Evolutionary conservation across 2,113 vertebrate species (phyloP), one percentile per base, ranked within the genome.

Genomic region (Solea solea): DNA sequence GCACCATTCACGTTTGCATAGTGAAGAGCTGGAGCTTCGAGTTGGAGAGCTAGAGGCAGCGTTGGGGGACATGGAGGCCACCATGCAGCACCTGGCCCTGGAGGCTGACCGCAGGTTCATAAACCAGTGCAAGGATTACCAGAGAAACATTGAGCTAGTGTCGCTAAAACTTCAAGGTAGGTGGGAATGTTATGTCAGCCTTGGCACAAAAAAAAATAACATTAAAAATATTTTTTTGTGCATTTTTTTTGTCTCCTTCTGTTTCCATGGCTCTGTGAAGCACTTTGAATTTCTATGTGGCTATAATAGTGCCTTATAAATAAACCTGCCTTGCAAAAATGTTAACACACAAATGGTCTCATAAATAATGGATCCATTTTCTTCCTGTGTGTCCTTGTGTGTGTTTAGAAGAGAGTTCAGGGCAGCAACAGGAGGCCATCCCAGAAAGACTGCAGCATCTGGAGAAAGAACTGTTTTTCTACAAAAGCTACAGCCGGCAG

Each of bases 401-500:
- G 60, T 78, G 25, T 77, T 45, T 86, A 97, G 96, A 95, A 54
- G 89, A 90, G 74, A 49, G 63, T 72, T 72, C 86, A 69, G 65
- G 71, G 83, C 92, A 95, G 83, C 81, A 82, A 27, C 78, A 92
- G 51, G 93, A 93, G 83, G 67, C 6, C 1, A 86, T 92, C 55
- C 93, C 95, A 87, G 85, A 88, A n/a, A 95, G 93, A 90, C 83
- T 96, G 27, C 94, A 96, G 76, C 90, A 94, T 74, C 82, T 97
- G 75, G 95, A 97, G 91, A 97, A 94, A 85, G 95, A 98, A 49
- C 92, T 97, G 69, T 95, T 95, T 86, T 97, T 95, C 91, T 97
- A 97, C 86, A 97, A 97, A 92, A 96, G 93, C 92, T 95, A 91
- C n/a, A 95, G 93, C 63, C 93, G 95, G 52, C 94, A 96, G 49